Evolutionary conservation across 1,140 invertebrate species (phyloP).

Genomic region (Caenorhabditis briggsae): DNA sequence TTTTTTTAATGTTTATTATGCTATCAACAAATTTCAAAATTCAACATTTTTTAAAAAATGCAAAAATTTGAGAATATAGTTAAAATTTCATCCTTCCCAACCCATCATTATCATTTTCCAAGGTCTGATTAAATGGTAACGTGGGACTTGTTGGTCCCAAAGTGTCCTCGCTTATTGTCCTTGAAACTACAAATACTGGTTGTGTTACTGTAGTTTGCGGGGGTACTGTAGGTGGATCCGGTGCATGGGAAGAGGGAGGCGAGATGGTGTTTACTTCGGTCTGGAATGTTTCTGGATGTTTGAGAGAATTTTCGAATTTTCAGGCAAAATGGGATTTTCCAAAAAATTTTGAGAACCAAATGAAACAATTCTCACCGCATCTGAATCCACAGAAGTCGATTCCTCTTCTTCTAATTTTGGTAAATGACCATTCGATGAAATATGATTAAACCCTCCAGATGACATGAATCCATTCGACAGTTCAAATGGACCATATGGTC

Average conservation of each 20-base stretch:
- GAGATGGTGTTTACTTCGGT: background rate
- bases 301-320: no score
- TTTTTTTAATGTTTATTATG: no score
- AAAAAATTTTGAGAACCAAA: no score
- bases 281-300: no score
- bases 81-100: slow-evolving; percentile 12
- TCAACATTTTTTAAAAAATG: no score
- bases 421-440: slow-evolving; percentile 1
- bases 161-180: background rate
- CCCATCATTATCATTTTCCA: slow-evolving; percentile 5
- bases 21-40: no score
- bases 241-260: background rate
- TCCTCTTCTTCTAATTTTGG: slow-evolving; percentile 30
- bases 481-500: slow-evolving; percentile 9
- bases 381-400: slow-evolving; percentile 6
- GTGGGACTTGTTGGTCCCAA: background rate
- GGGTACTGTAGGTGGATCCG: background rate
- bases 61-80: no score
- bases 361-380: background rate
- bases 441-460: background rate
- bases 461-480: slow-evolving; percentile 18
- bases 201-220: background rate
- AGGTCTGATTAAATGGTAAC: background rate
- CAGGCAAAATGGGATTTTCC: no score
- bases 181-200: slow-evolving; percentile 1